Evolutionary conservation across 2,113 vertebrate species (phyloP), one percentile per base, ranked within the genome.

Genomic region (Silurus asotus): DNA sequence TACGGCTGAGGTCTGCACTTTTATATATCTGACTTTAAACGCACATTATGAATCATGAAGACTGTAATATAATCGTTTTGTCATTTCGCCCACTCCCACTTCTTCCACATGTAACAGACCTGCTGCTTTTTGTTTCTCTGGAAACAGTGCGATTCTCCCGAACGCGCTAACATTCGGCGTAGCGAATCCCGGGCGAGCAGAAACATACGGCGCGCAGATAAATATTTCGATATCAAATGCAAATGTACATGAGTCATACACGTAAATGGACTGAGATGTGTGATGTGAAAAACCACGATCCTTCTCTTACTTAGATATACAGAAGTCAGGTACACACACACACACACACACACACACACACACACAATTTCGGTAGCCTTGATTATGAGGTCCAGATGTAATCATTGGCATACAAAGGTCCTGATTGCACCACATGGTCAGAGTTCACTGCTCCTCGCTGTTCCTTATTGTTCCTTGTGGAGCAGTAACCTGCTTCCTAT

Each of bases 371-470:
- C 20, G 69, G 79, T 1, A 53, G 25, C 19, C n/a, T 75, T 72
- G 64, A 61, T 37, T 51, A 28, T 23, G 65, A 78, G 23, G 82
- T 64, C n/a, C 62, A 25, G 20, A 25, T 61, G 77, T 77, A 89
- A 89, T 87, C 85, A 87, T 74, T 77, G 69, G 55, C 23, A 76
- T 67, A 89, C 82, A 87, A 84, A 86, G 74, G 79, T 74, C 90
- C 88, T 91, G 88, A 92, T 92, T 84, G 80, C 55, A 37, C 37
- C n/a, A 10, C 5, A 15, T 37, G 25, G 15, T 17, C 8, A 8
- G 75, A 56, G 23, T 8, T 56, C 75, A 5, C 19, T 25, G 74
- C 51, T 55, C 49, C 49, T 77, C 28, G n/a, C 23, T 55, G 53
- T 56, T 77, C 53, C 25, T 19, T 59, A 37, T 37, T 79, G 51